phyloP scores from a whole-genome alignment of 2,113 vertebrate genomes.

The Hippocampus barbouri region DNA sequence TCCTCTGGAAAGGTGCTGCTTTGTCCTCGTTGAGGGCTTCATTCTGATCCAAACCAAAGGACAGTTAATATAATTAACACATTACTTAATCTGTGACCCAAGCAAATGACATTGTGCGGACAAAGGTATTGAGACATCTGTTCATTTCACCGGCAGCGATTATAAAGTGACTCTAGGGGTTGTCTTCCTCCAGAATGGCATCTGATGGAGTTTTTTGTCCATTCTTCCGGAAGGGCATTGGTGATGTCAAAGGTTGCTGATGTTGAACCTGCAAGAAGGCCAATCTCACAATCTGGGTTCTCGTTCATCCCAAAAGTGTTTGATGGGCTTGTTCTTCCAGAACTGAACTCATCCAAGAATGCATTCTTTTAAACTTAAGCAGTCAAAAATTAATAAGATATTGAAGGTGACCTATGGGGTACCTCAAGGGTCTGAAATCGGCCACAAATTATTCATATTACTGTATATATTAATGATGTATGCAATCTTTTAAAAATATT shows the following conservation, averaged over 20 bases:
- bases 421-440: too few relatives aligned
- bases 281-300: not conserved
- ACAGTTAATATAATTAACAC: not conserved
- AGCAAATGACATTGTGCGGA: not conserved
- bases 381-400: not conserved
- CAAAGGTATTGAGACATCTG: not conserved
- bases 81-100: not conserved
- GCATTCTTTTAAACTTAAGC: too few relatives aligned
- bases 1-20: constrained; percentile 64
- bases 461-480: too few relatives aligned
- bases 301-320: too few relatives aligned
- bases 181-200: not conserved
- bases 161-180: not conserved
- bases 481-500: too few relatives aligned
- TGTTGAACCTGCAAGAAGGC: too few relatives aligned
- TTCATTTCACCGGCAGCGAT: not conserved
- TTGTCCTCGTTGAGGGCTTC: constrained; percentile 58
- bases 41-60: constrained; percentile 39
- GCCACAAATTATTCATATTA: too few relatives aligned
- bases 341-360: too few relatives aligned
- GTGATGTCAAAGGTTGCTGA: too few relatives aligned
- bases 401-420: too few relatives aligned
- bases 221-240: not conserved
- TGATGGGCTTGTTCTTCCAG: too few relatives aligned
- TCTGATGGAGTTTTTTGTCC: not conserved